Base-by-base conservation (phyloP, 2,888 invertebrate species). In the Perizoma flavofasciatum region DNA sequence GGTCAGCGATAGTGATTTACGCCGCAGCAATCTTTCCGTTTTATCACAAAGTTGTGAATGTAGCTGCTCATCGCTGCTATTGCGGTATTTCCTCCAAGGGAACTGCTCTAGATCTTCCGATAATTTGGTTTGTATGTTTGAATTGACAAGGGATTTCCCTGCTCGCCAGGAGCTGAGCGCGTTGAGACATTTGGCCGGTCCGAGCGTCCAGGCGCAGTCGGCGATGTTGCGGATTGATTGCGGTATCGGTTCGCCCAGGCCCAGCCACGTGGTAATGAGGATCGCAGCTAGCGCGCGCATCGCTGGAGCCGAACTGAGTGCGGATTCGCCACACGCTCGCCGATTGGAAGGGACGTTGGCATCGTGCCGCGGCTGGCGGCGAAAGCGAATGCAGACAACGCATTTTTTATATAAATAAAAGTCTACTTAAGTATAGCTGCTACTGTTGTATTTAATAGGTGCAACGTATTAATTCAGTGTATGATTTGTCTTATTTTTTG, bases 101-200 rank as follows among this genome's bases (percentile, higher is more conserved):
- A 93, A 93, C 32, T 80, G 71, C 51, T 80, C 75, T 49, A 86
- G 70, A 63, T 88, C 83, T 35, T 77, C 74, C n/a, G 75, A 73
- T 49, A 86, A 64, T 62, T 80, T 78, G 60, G 74, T 74, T 33
- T 49, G 61, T 43, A 59, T 52, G 8, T 69, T 62, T 34, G 71
- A 63, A 54, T 74, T 59, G 55, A 67, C 69, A 54, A 82, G 52
- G 1, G 88, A 88, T 33, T 79, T 79, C 71, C 86, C 80, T 35
- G 94, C 89, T 47, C 93, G 92, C 85, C 93, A 93, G 22, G 92
- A 78, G 49, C 93, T 86, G 57, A 93, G 90, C n/a, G 94, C 86
- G 74, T 92, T 92, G 50, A 94, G 75, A 77, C 94, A 94, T 79
- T 93, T 92, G 59, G 90, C 62, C 5, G 93, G 80, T 49, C 92